phyloP scores from a whole-genome alignment of 2,113 vertebrate genomes.

The Sphaerodactylus townsendi region DNA sequence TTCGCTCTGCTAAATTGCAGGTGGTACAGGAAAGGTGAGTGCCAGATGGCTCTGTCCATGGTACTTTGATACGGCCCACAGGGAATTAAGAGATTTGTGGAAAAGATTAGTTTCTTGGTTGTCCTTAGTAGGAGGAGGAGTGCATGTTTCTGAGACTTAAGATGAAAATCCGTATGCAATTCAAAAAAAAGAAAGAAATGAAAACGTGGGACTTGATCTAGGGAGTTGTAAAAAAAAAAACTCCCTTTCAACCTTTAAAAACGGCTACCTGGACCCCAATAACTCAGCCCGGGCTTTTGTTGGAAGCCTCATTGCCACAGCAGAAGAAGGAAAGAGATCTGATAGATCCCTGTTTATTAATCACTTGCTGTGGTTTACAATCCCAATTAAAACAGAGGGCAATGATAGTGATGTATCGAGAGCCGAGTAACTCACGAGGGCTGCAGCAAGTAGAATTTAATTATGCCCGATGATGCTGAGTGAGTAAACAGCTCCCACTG shows the following conservation, averaged over 20 bases:
- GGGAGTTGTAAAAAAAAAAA: not conserved
- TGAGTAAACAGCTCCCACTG: not conserved
- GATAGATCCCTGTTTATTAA: not conserved
- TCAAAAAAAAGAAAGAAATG: no score
- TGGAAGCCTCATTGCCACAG: no score
- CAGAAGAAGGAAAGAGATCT: no score
- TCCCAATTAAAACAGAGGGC: rapidly evolving
- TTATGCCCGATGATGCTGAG: not conserved
- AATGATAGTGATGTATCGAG: rapidly evolving
- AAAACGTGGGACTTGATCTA: not conserved
- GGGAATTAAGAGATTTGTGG: not conserved
- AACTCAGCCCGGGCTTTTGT: rapidly evolving
- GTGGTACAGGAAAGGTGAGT: not conserved
- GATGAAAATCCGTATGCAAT: no score
- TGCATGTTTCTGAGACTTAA: not conserved
- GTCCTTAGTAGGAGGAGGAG: not conserved
- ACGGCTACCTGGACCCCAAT: not conserved
- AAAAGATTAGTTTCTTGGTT: no score
- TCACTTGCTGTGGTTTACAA: not conserved
- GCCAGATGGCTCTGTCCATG: not conserved
- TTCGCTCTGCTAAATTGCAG: not conserved
- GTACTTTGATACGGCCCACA: not conserved
- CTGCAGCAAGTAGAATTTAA: not conserved
- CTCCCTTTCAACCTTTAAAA: not conserved
- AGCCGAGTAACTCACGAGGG: not conserved